phyloP scores from a whole-genome alignment of 2,888 invertebrate genomes.

The Ganaspis brasiliensis region DNA sequence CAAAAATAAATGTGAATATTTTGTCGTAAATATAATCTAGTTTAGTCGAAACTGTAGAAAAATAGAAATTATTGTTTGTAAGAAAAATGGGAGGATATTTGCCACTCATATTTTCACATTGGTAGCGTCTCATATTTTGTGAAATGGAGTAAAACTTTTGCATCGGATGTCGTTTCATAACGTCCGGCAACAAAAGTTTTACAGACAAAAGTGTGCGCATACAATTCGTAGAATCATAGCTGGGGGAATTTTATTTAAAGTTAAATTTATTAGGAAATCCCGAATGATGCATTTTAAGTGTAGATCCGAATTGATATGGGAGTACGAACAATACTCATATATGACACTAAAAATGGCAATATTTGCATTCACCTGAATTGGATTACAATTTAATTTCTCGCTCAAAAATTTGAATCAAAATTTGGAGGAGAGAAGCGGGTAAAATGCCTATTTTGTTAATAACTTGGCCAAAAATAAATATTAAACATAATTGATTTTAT shows the following conservation, averaged over 20 bases:
- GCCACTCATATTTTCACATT: conserved; percentile 29
- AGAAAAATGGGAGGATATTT: conserved; percentile 17
- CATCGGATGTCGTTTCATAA: conserved; percentile 33
- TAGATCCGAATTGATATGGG: not conserved
- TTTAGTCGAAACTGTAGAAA: not conserved
- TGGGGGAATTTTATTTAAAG: conserved; percentile 25
- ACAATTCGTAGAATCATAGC: conserved; percentile 16
- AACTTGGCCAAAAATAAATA: too few relatives aligned
- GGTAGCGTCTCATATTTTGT: conserved; percentile 2
- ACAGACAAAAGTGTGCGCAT: conserved; percentile 1
- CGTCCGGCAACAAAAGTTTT: conserved; percentile 39
- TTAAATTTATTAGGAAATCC: conserved; percentile 34
- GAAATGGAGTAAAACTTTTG: conserved; percentile 35
- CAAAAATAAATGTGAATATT: too few relatives aligned
- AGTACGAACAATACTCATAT: conserved; percentile 6
- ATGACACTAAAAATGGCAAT: not conserved
- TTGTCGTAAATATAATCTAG: not conserved
- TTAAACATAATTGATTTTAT: too few relatives aligned
- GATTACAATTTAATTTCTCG: not conserved
- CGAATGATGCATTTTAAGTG: conserved; percentile 38
- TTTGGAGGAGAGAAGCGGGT: too few relatives aligned
- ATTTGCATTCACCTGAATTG: not conserved
- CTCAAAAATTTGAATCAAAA: not conserved
- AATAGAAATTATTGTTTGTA: not conserved
- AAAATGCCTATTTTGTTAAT: too few relatives aligned